A percentile compares a stretch with the other conserved stretches of the same genome.
Evolutionary conservation across 2,888 invertebrate species (phyloP).

Genomic region (Minunthozetes semirufus): DNA sequence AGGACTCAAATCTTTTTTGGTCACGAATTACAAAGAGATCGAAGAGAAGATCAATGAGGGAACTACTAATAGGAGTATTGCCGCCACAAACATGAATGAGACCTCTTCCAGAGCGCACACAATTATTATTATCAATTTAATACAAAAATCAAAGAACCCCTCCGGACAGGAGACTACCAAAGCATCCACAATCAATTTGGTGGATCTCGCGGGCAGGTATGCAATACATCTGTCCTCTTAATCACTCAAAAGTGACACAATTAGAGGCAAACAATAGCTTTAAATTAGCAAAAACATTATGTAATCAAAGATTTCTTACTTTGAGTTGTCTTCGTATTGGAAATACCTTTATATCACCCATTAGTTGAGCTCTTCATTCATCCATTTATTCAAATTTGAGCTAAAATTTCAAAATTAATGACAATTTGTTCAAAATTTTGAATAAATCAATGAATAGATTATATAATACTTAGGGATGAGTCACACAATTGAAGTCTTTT

Average conservation of each 20-base stretch:
- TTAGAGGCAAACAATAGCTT: not conserved
- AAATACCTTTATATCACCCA: too few species aligned
- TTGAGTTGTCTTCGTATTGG: too few species aligned
- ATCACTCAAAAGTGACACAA: too few species aligned
- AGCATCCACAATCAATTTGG: conserved; percentile 53
- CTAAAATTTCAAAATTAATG: too few species aligned
- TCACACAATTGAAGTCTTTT: too few species aligned
- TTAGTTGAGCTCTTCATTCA: too few species aligned
- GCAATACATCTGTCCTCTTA: not conserved
- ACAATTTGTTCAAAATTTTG: too few species aligned
- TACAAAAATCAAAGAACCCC: conserved; percentile 52
- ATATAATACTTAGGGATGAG: too few species aligned
- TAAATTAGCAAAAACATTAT: not conserved
- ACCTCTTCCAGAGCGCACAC: conserved; percentile 56
- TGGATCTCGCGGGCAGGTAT: conserved; percentile 56
- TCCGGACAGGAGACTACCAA: conserved; percentile 53
- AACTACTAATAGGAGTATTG: conserved; percentile 54
- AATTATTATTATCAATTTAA: conserved; percentile 54
- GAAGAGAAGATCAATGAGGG: conserved; percentile 54
- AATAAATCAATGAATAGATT: too few species aligned
- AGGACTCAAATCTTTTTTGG: conserved; percentile 50
- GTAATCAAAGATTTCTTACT: not conserved
- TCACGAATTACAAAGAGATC: conserved; percentile 52
- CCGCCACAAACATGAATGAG: conserved; percentile 57
- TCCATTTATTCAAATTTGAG: too few species aligned